Conservation (phyloP, 1,140 invertebrate genomes). For the Venustaconcha ellipsiformis region DNA sequence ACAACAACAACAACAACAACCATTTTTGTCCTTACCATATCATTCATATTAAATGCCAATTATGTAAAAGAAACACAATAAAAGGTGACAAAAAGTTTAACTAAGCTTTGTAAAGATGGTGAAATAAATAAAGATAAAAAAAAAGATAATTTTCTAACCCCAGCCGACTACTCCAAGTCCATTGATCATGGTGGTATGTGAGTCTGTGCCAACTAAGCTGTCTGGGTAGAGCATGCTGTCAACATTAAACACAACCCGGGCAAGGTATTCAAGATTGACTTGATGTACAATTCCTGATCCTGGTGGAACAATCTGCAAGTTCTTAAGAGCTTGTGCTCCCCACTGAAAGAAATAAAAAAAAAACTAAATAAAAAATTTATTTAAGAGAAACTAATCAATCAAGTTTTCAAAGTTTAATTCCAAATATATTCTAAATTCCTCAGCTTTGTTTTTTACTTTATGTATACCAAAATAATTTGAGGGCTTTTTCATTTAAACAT, state of each 20-base stretch:
- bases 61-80: no score
- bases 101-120: no score
- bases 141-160: constrained; percentile 68
- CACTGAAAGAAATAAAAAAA: constrained; percentile 74
- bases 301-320: constrained; percentile 98
- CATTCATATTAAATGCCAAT: no score
- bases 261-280: constrained; percentile 97
- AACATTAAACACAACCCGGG: constrained; percentile 91
- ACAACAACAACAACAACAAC: no score
- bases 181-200: constrained; percentile 99
- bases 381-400: no score
- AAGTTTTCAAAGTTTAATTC: no score
- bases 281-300: constrained; percentile 99
- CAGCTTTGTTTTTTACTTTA: no score
- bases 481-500: no score
- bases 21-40: no score
- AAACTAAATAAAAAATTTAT: background rate
- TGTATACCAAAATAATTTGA: no score
- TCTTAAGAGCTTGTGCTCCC: constrained; percentile 95
- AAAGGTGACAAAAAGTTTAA: no score
- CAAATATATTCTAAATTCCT: no score
- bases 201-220: constrained; percentile 98
- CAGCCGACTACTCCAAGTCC: constrained; percentile 82
- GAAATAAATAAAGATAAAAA: background rate
- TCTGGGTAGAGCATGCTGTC: constrained; percentile 86